Evolutionary conservation across 2,797 vertebrate species (phyloP).

Genomic region (Okamejei kenojei): DNA sequence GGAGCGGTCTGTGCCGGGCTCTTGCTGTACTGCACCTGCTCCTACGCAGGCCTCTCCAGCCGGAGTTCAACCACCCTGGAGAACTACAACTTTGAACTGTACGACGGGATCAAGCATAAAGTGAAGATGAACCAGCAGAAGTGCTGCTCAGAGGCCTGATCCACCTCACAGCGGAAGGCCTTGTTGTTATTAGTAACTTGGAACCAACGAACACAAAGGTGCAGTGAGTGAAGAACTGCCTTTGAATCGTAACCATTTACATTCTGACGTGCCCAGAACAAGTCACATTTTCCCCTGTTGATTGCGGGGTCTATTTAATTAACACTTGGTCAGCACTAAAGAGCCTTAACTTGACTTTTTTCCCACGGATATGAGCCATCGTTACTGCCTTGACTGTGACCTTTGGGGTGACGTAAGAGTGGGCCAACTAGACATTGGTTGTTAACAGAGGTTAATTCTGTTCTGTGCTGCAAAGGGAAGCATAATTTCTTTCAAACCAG

Average conservation of each 20-base stretch:
- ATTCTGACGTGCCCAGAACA: background rate
- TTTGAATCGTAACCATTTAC: constrained; percentile 27
- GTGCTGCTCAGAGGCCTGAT: constrained; percentile 93
- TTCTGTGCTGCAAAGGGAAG: background rate
- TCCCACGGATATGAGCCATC: constrained; percentile 86
- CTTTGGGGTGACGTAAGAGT: background rate
- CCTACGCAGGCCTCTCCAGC: constrained; percentile 80
- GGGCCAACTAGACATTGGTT: too few relatives aligned
- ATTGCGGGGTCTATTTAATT: constrained; percentile 31
- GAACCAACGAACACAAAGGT: background rate
- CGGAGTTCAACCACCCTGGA: constrained; percentile 92
- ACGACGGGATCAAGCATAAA: constrained; percentile 95
- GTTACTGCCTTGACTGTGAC: constrained; percentile 47
- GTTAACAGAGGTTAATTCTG: background rate
- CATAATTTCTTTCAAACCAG: background rate
- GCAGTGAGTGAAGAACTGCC: background rate
- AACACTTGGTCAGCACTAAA: constrained; percentile 70
- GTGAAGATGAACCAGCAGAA: constrained; percentile 97
- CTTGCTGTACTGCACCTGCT: constrained; percentile 92
- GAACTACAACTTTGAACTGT: constrained; percentile 98
- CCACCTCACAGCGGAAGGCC: background rate
- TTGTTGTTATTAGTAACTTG: background rate
- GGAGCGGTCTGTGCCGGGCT: constrained; percentile 86
- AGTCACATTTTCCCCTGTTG: background rate
- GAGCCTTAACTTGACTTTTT: constrained; percentile 88